These are phyloP conservation scores for Microplitis demolitor DNA, from an alignment of 1,140 invertebrate species.

Conservation along the genomic window DNA sequence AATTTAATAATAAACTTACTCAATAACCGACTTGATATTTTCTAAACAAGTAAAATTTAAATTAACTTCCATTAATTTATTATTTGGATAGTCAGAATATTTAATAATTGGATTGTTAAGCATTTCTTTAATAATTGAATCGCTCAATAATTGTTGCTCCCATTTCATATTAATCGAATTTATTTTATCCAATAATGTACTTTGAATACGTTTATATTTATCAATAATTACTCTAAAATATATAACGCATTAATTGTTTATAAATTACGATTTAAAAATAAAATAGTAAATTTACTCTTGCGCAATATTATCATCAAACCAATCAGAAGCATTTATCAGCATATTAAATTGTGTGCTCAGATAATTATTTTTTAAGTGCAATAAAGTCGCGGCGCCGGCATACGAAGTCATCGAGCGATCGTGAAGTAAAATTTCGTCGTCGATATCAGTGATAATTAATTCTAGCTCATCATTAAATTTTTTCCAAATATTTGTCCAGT, in stretches of 20 bases:
- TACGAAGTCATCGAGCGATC: slow-evolving; percentile 69
- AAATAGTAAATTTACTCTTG: slow-evolving; percentile 32
- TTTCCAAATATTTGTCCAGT: slow-evolving; percentile 73
- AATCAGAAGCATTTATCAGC: slow-evolving; percentile 46
- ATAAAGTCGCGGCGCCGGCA: slow-evolving; percentile 68
- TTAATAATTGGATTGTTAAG: slow-evolving; percentile 16
- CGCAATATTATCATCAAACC: slow-evolving; percentile 41
- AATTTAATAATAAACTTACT: slow-evolving; percentile 14
- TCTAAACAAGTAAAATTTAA: slow-evolving; percentile 19
- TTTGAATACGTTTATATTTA: slow-evolving; percentile 37
- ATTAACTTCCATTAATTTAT: slow-evolving; percentile 21
- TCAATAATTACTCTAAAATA: slow-evolving; percentile 33
- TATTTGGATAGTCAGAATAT: not conserved
- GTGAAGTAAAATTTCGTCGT: slow-evolving; percentile 52
- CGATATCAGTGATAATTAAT: slow-evolving; percentile 1
- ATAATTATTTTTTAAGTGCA: slow-evolving; percentile 67
- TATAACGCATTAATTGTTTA: not conserved
- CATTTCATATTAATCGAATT: slow-evolving; percentile 20
- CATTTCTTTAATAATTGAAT: slow-evolving; percentile 13
- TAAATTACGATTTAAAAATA: not conserved
- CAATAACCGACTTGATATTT: slow-evolving; percentile 21
- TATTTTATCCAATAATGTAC: slow-evolving; percentile 28
- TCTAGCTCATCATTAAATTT: slow-evolving; percentile 76
- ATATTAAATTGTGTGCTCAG: slow-evolving; percentile 59
- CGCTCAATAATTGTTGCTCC: slow-evolving; percentile 12